Percentiles rank a stretch among this genome's conserved stretches.
phyloP scores from a whole-genome alignment of 1,140 invertebrate genomes.

The Zaprionus gabonicus region DNA sequence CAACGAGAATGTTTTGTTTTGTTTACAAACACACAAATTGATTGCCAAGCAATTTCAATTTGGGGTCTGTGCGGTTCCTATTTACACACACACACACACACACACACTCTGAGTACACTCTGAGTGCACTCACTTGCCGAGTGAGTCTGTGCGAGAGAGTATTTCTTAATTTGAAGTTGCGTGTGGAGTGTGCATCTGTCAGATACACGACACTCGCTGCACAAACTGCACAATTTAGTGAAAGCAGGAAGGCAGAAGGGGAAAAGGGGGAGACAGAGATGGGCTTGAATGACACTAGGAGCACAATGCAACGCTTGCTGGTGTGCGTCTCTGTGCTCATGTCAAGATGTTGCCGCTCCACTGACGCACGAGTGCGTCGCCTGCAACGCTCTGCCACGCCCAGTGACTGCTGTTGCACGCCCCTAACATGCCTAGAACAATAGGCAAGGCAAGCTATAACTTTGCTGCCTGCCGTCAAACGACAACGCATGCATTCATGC shows the following conservation, averaged over 20 bases:
- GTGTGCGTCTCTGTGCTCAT: conserved; percentile 40
- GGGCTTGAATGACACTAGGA: conserved; percentile 10
- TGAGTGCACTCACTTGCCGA: background rate
- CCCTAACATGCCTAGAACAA: conserved; percentile 51
- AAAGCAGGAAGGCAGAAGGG: background rate
- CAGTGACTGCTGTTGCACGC: background rate
- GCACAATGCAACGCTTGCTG: conserved; percentile 31
- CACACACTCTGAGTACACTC: conserved; percentile 7
- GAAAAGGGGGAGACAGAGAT: no score
- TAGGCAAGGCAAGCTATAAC: conserved; percentile 52
- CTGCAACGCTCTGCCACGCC: conserved; percentile 1
- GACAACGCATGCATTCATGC: conserved; percentile 60
- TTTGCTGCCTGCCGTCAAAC: conserved; percentile 42
- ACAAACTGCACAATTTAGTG: conserved; percentile 59
- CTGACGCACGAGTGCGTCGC: conserved; percentile 49
- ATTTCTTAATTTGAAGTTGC: conserved; percentile 49
- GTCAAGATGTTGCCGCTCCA: conserved; percentile 67
- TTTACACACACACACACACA: conserved; percentile 31
- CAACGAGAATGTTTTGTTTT: conserved; percentile 34
- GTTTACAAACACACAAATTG: conserved; percentile 53
- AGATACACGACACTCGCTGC: conserved; percentile 20
- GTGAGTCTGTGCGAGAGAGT: background rate
- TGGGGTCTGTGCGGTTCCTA: conserved; percentile 21
- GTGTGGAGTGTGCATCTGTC: conserved; percentile 23
- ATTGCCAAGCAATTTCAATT: conserved; percentile 44